Evolutionary conservation across 2,113 vertebrate species (phyloP).

Genomic region (Antidorcas marsupialis): DNA sequence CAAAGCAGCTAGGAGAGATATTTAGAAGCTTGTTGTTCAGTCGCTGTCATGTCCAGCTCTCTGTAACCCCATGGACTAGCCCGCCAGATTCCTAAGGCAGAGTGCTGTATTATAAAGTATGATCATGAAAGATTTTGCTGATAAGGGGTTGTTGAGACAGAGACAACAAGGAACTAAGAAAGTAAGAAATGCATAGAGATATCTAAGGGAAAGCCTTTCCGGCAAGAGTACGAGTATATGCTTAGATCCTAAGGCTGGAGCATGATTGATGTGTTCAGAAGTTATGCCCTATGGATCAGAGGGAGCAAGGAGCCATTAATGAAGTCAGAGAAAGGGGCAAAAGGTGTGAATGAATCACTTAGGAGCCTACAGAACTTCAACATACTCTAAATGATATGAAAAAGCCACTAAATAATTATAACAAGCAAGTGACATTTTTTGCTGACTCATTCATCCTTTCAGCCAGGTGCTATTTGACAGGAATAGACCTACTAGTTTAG

Average conservation of each 20-base stretch:
- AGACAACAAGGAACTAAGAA: neutral
- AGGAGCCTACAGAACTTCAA: neutral
- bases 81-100: neutral
- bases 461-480: neutral
- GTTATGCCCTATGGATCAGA: fast-evolving
- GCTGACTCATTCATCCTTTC: neutral
- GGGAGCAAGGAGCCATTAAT: neutral
- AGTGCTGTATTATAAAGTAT: neutral
- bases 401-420: neutral
- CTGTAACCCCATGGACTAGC: neutral
- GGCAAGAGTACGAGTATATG: neutral
- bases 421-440: neutral
- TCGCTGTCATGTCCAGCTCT: neutral
- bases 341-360: neutral
- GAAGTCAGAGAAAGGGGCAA: neutral
- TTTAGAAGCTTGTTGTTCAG: neutral
- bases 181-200: neutral
- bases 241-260: neutral
- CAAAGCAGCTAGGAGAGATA: neutral
- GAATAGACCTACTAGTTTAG: neutral
- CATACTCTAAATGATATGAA: neutral
- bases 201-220: neutral
- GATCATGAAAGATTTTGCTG: neutral
- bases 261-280: neutral
- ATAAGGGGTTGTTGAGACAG: neutral